Percentiles rank a stretch among this genome's conserved stretches.
These are phyloP conservation scores for Oplegnathus fasciatus DNA, from an alignment of 2,113 vertebrate species.

Conservation along the genomic window DNA sequence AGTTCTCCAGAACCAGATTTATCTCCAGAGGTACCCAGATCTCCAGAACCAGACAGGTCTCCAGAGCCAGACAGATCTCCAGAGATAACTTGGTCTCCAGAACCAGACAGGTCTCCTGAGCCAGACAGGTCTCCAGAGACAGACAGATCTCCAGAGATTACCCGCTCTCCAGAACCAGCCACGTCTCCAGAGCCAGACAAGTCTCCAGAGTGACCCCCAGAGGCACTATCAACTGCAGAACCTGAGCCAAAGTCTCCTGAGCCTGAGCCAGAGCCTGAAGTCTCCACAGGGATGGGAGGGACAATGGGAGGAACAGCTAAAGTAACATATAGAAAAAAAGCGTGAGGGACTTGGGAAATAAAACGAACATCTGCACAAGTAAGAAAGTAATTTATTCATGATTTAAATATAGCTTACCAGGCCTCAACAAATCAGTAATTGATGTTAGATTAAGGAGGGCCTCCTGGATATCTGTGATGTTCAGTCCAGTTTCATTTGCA, in stretches of 20 bases:
- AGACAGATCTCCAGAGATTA: conserved; percentile 18
- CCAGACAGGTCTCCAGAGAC: conserved; percentile 20
- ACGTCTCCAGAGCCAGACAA: conserved; percentile 13
- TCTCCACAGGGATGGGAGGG: conserved; percentile 75
- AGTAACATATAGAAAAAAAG: conserved; percentile 48
- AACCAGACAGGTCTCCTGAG: conserved; percentile 36
- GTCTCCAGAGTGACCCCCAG: conserved; percentile 48
- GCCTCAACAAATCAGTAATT: conserved; percentile 62
- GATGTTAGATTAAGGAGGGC: conserved; percentile 71
- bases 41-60: conserved; percentile 32
- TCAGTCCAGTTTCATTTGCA: conserved; percentile 79
- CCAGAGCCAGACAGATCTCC: conserved; percentile 44
- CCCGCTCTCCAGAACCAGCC: conserved; percentile 20
- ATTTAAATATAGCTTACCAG: conserved; percentile 66
- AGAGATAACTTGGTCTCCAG: conserved; percentile 29
- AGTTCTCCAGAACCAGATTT: neutral
- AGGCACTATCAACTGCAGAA: conserved; percentile 27
- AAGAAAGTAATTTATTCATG: neutral
- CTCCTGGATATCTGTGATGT: conserved; percentile 74
- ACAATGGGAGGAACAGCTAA: conserved; percentile 82
- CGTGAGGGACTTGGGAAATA: conserved; percentile 4
- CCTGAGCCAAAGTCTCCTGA: conserved; percentile 63
- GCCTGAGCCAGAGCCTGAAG: conserved; percentile 70
- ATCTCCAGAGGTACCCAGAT: too few species aligned
- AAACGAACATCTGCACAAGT: neutral